Conservation (phyloP, 2,113 vertebrate genomes). For the Girardinichthys multiradiatus region DNA sequence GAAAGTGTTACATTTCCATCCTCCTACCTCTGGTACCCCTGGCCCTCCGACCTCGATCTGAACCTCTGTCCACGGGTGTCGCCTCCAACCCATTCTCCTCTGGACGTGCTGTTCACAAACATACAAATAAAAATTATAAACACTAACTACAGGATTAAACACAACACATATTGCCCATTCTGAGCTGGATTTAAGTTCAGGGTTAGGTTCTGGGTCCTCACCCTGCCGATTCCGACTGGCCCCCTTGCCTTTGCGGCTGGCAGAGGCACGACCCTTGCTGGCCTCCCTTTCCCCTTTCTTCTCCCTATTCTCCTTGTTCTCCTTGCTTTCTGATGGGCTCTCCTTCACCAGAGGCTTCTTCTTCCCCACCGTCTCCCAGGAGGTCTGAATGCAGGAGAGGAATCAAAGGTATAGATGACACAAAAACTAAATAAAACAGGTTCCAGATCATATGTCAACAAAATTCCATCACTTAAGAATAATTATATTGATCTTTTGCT, state of each 20-base stretch:
- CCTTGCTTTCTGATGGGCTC: constrained; percentile 88
- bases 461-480: background rate
- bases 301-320: constrained; percentile 89
- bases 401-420: background rate
- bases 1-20: background rate
- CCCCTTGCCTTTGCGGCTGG: constrained; percentile 87
- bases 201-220: constrained; percentile 48
- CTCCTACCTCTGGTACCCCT: constrained; percentile 87
- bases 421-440: background rate
- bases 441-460: no score
- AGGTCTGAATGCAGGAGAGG: constrained; percentile 80
- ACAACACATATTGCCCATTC: no score
- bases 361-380: constrained; percentile 97
- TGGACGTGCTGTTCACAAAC: constrained; percentile 77
- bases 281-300: constrained; percentile 90
- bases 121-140: background rate
- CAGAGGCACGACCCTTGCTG: constrained; percentile 82
- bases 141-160: no score
- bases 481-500: background rate
- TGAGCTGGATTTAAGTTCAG: background rate
- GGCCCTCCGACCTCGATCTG: constrained; percentile 87
- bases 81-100: constrained; percentile 95
- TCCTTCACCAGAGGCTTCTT: constrained; percentile 94
- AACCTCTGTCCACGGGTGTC: constrained; percentile 84
- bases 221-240: constrained; percentile 86